Conservation (phyloP, 2,888 invertebrate genomes). For the Itoplectis maculator region DNA sequence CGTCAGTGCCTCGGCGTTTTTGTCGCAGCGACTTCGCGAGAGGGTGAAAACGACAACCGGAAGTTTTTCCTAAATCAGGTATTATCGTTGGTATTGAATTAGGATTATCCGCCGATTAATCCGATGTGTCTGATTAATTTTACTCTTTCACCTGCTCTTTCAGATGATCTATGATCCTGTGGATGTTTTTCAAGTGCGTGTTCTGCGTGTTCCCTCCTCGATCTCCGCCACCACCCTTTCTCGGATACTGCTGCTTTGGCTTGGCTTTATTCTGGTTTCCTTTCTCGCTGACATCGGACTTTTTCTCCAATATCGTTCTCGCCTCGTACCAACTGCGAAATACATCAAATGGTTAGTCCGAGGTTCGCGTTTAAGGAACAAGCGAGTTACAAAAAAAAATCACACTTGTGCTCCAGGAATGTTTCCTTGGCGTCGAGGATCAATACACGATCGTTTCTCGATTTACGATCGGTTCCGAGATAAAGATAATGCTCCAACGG, state of each 20-base stretch:
- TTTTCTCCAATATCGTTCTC: too few species aligned
- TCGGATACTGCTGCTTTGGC: slow-evolving; percentile 18
- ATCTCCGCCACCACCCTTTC: too few species aligned
- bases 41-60: slow-evolving; percentile 98
- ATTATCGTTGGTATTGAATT: slow-evolving; percentile 57
- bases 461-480: slow-evolving; percentile 92
- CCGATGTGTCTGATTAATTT: neutral
- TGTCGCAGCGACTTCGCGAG: slow-evolving; percentile 93
- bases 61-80: slow-evolving; percentile 87
- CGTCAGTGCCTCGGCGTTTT: slow-evolving; percentile 86
- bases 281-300: slow-evolving; percentile 57
- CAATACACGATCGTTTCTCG: slow-evolving; percentile 91
- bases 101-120: too few species aligned
- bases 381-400: slow-evolving; percentile 77
- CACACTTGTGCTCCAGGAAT: slow-evolving; percentile 89
- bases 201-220: too few species aligned
- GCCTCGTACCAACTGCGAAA: slow-evolving; percentile 75
- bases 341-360: neutral
- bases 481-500: slow-evolving; percentile 98
- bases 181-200: slow-evolving; percentile 58
- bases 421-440: slow-evolving; percentile 92
- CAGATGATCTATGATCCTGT: slow-evolving; percentile 94
- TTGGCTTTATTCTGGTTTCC: slow-evolving; percentile 38
- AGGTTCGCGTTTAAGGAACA: neutral
- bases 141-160: slow-evolving; percentile 86